These are phyloP conservation scores for Octomys mimax DNA, from an alignment of 2,797 vertebrate genomes.

Conservation along the genomic window DNA sequence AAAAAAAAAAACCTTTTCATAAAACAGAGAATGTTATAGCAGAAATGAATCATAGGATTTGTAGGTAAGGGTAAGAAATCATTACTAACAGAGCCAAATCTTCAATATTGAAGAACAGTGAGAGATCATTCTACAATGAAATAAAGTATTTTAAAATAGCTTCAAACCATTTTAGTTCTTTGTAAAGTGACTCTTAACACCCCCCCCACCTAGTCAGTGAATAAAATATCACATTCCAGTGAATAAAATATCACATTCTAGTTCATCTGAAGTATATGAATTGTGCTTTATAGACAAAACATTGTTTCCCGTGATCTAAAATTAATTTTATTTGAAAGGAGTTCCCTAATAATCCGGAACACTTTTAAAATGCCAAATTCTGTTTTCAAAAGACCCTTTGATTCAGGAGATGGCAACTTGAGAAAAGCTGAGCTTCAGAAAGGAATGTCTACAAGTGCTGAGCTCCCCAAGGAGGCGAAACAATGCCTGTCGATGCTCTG, in stretches of 20 bases:
- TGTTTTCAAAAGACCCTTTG: constrained; percentile 43
- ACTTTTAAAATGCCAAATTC: constrained; percentile 38
- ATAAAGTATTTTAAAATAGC: constrained; percentile 83
- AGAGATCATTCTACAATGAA: constrained; percentile 80
- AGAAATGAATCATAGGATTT: constrained; percentile 87
- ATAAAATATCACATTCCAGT: constrained; percentile 82
- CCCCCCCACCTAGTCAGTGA: constrained; percentile 67
- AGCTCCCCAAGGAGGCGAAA: constrained; percentile 53
- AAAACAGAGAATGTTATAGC: constrained; percentile 88
- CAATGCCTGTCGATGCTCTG: constrained; percentile 59
- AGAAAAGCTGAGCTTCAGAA: constrained; percentile 37
- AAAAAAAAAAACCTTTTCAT: constrained; percentile 78
- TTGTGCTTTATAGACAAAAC: constrained; percentile 67
- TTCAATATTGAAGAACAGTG: constrained; percentile 81
- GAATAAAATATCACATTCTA: constrained; percentile 84
- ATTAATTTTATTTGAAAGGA: constrained; percentile 62
- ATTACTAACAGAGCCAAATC: constrained; percentile 82
- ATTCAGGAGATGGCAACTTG: constrained; percentile 40
- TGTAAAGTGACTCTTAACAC: constrained; percentile 75
- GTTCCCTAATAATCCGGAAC: constrained; percentile 59
- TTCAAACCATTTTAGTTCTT: constrained; percentile 76
- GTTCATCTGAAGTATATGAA: constrained; percentile 79
- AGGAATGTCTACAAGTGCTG: constrained; percentile 50
- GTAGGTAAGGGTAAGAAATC: constrained; percentile 81
- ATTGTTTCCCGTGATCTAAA: constrained; percentile 67